Evolutionary conservation across 2,113 vertebrate genomes (phyloP).

Genomic region (Ursus arctos): DNA sequence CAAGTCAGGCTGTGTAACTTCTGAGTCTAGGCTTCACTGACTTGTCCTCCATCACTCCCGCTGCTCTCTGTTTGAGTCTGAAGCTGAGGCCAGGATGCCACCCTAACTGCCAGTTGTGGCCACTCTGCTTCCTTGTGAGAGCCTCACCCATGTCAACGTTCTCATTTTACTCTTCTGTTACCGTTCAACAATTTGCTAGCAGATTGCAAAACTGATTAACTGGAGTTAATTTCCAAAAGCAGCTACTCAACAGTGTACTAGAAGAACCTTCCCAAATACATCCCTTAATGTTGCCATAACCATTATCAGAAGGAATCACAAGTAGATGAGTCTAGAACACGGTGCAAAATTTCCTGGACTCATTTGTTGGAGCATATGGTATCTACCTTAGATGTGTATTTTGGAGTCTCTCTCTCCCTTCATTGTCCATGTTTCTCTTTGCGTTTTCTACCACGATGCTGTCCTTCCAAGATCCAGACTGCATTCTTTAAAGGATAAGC

Average conservation of each 20-base stretch:
- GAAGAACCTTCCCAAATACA: background rate
- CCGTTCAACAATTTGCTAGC: background rate
- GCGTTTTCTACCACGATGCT: background rate
- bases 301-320: background rate
- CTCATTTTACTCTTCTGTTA: background rate
- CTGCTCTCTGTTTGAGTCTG: background rate
- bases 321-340: background rate
- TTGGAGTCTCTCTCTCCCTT: background rate
- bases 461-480: background rate
- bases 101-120: background rate
- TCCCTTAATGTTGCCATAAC: background rate
- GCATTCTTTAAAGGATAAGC: background rate
- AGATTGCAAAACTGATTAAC: background rate
- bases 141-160: background rate
- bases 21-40: background rate
- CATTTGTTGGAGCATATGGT: accelerated
- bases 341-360: background rate
- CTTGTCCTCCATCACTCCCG: too few species aligned
- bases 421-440: background rate
- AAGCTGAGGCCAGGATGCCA: background rate
- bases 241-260: background rate
- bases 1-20: background rate
- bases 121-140: background rate
- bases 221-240: background rate
- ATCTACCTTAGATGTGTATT: background rate